Evolutionary conservation across 2,888 invertebrate genomes (phyloP).

Genomic region (Diadegma fenestrale): DNA sequence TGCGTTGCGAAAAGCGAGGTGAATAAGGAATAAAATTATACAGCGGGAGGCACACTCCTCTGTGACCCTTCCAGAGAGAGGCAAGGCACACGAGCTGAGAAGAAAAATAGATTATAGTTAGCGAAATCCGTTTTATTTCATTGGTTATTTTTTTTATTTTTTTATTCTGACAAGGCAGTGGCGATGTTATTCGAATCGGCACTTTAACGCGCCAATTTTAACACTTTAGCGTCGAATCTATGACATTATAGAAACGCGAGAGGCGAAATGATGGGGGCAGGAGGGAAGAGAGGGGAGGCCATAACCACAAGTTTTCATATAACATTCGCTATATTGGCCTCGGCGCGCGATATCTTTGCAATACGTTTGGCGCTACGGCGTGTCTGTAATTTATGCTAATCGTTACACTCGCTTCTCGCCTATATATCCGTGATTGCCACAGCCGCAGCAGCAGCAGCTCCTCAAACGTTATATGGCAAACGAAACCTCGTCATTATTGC

Average conservation of each 20-base stretch:
- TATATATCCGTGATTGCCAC: conserved; percentile 68
- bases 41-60: conserved; percentile 26
- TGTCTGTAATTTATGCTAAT: conserved; percentile 81
- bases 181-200: conserved; percentile 57
- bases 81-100: conserved; percentile 33
- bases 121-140: conserved; percentile 27
- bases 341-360: conserved; percentile 31
- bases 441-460: neutral
- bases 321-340: conserved; percentile 57
- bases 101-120: conserved; percentile 39
- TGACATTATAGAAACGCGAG: conserved; percentile 76
- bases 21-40: conserved; percentile 54
- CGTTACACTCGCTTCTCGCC: conserved; percentile 70
- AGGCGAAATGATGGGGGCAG: conserved; percentile 33
- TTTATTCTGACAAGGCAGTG: conserved; percentile 33
- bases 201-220: conserved; percentile 78
- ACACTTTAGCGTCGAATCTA: conserved; percentile 78
- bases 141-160: conserved; percentile 7
- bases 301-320: conserved; percentile 66
- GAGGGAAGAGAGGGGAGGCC: conserved; percentile 56
- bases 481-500: conserved; percentile 75
- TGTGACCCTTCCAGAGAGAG: conserved; percentile 40
- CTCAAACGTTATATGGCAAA: neutral
- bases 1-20: conserved; percentile 57
- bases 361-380: conserved; percentile 60